A percentile compares a stretch with the other conserved stretches of the same genome.
phyloP scores from a whole-genome alignment of 2,797 vertebrate species.

The Sebastes vulpes region DNA sequence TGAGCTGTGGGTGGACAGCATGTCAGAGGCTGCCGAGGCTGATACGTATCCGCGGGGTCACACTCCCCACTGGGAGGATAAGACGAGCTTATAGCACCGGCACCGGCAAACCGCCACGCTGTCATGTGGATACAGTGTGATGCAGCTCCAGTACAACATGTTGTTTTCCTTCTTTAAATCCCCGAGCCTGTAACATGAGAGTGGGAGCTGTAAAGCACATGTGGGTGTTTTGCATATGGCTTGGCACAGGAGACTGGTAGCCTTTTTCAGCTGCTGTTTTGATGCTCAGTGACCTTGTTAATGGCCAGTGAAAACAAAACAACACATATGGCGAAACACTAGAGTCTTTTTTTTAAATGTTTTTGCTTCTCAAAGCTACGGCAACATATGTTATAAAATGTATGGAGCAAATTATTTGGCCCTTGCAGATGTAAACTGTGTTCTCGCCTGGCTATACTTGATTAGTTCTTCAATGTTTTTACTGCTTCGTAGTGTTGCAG shows the following conservation, averaged over 20 bases:
- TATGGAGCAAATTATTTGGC: neutral
- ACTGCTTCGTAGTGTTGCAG: neutral
- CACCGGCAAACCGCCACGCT: constrained; percentile 32
- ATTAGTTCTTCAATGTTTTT: neutral
- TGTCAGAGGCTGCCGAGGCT: constrained; percentile 10
- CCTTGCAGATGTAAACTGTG: neutral
- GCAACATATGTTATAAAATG: neutral
- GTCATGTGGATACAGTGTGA: constrained; percentile 33
- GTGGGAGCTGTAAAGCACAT: neutral
- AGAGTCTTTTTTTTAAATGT: neutral
- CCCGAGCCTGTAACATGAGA: neutral
- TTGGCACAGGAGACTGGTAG: constrained; percentile 1
- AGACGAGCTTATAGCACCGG: constrained; percentile 36
- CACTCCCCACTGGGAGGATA: constrained; percentile 32
- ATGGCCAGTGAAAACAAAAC: neutral
- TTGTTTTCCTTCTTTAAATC: constrained; percentile 2
- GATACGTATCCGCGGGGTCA: constrained; percentile 29
- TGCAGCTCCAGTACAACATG: neutral
- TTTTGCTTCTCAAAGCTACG: neutral
- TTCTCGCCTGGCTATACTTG: neutral
- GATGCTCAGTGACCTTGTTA: neutral
- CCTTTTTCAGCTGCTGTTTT: neutral
- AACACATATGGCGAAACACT: neutral
- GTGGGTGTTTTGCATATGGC: constrained; percentile 25
- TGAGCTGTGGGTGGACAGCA: constrained; percentile 34